Base-by-base conservation (phyloP, 1,140 invertebrate genomes). In the Helicoverpa armigera region DNA sequence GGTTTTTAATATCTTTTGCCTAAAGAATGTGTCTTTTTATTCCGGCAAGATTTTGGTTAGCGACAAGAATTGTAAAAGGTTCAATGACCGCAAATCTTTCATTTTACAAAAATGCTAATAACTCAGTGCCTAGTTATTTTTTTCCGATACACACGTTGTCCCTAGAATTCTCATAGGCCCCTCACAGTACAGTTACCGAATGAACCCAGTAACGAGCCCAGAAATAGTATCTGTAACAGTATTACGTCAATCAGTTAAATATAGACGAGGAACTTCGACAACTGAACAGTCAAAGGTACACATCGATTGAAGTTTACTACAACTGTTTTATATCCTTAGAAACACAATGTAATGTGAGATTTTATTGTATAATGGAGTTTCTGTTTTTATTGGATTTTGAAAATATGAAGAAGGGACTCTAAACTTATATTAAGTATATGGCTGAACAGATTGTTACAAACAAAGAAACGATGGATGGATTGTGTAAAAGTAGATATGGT, bases 151-250 rank as follows among this genome's bases (percentile, higher is more conserved):
- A n/a, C n/a, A 18, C n/a, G 48, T 16, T 18, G 16, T 50, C 50
- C 43, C 43, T 48, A 48, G 18, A 48, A 48, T 69, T 48, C 16
- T 69, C n/a, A 48, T 13, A 5, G 7, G 31, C 50, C 65, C 12
- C 16, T 50, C 65, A 16, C 50, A 69, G 65, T 67, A 61, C 63
- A 11, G 35, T 69, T 23, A 13, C 43, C 65, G 12, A 69, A 69
- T 50, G 35, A 50, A 23, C n/a, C 23, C 65, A 10, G 65, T 50
- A 18, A 69, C 65, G 9, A 18, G 3, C 10, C 65, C 50, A 69
- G 18, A 69, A 69, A 48, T 69, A 69, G 65, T 69, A 48, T 18
- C n/a, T 69, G 43, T 69, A 23, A 69, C 65, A 69, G 29, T 31
- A 61, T 69, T 18, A 69, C 65, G 16, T 50, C 65, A 50, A 48